Evolutionary conservation across 2,888 invertebrate species (phyloP).

Genomic region (Stegana nigrithorax): DNA sequence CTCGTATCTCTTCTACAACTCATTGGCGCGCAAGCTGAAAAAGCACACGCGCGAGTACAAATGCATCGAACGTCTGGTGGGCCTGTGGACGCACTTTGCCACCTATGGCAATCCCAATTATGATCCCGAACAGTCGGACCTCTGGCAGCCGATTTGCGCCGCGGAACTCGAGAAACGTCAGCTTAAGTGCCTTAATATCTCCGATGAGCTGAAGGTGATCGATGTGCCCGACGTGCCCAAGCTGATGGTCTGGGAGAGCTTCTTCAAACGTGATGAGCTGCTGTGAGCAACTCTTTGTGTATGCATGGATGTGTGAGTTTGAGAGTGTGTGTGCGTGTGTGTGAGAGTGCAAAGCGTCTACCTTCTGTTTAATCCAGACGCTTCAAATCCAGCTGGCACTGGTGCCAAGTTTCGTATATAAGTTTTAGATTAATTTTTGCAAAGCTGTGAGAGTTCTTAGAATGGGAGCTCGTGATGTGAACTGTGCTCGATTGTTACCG

Average conservation of each 20-base stretch:
- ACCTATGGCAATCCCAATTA: constrained; percentile 61
- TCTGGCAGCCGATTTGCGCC: constrained; percentile 57
- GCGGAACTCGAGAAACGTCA: constrained; percentile 49
- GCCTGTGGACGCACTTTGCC: constrained; percentile 66
- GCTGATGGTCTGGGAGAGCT: constrained; percentile 64
- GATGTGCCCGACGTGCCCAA: constrained; percentile 65
- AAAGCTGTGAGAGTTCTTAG: too few relatives aligned
- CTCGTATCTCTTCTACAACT: constrained; percentile 67
- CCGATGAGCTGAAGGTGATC: constrained; percentile 62
- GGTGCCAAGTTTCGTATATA: too few relatives aligned
- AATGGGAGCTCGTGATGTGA: too few relatives aligned
- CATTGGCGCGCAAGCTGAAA: constrained; percentile 59
- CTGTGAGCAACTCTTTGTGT: constrained; percentile 37
- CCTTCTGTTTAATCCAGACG: too few relatives aligned
- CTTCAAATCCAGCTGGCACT: too few relatives aligned
- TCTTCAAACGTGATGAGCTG: constrained; percentile 59
- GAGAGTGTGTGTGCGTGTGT: constrained; percentile 1
- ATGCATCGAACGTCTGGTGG: constrained; percentile 65
- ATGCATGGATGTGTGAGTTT: too few relatives aligned
- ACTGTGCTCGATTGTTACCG: too few relatives aligned
- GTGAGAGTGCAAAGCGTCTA: too few relatives aligned
- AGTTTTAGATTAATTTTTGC: too few relatives aligned
- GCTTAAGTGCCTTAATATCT: constrained; percentile 67
- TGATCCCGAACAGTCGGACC: constrained; percentile 52
- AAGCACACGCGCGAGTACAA: constrained; percentile 63